These are phyloP conservation scores for Xestia c-nigrum DNA, from an alignment of 2,888 invertebrate genomes.

Conservation along the genomic window DNA sequence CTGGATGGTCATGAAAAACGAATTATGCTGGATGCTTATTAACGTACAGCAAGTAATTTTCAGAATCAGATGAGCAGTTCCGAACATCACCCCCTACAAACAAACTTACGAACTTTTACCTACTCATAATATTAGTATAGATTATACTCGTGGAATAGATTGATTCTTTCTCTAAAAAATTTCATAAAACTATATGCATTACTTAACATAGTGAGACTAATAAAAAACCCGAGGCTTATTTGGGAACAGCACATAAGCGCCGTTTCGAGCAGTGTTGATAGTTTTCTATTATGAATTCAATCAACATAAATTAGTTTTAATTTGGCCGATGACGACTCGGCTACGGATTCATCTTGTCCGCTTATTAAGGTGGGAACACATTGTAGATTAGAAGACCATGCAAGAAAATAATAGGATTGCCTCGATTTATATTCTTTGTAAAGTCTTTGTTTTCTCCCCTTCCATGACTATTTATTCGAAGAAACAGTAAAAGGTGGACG, in stretches of 20 bases:
- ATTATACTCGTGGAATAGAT: neutral
- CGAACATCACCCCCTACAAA: neutral
- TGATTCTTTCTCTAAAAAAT: neutral
- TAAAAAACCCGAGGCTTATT: slow-evolving; percentile 67
- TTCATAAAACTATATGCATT: slow-evolving; percentile 23
- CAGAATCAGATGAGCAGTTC: neutral
- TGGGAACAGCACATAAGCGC: slow-evolving; percentile 65
- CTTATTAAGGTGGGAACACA: slow-evolving; percentile 46
- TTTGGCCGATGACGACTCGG: slow-evolving; percentile 82
- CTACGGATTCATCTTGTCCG: slow-evolving; percentile 68
- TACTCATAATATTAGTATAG: neutral
- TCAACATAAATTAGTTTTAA: slow-evolving; percentile 89
- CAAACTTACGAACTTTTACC: neutral
- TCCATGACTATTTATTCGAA: neutral
- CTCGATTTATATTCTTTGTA: neutral
- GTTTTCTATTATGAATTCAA: slow-evolving; percentile 89
- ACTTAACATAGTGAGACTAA: slow-evolving; percentile 39
- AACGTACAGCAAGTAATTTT: too few relatives aligned
- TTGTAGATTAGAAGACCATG: slow-evolving; percentile 58
- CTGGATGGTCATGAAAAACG: too few relatives aligned
- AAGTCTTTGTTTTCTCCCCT: neutral
- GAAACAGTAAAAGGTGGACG: neutral
- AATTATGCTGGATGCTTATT: too few relatives aligned
- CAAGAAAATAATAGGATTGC: neutral
- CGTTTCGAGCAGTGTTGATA: slow-evolving; percentile 80